Base-by-base conservation (phyloP, 2,888 invertebrate genomes). In the Micoletzkya japonica region DNA sequence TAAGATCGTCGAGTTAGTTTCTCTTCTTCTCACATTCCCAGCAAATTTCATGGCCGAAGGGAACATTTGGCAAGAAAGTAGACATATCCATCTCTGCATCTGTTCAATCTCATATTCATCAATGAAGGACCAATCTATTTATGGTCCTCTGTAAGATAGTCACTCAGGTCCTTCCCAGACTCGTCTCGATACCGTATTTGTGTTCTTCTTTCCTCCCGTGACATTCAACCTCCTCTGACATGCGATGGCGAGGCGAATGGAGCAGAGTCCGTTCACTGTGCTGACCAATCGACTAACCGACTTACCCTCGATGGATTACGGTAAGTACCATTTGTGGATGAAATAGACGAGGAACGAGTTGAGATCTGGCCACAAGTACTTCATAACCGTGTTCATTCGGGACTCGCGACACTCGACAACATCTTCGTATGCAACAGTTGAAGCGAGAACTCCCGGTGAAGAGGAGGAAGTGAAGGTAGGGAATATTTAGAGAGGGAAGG, bases 211-310 rank as follows among this genome's bases (percentile, higher is more conserved):
- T 61, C 61, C 10, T 7, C 28, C 32, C 28, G 24, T 6, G n/a
- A 17, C 14, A 24, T 49, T 7, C 17, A n/a, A 28, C 49, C 61
- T 14, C 49, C 61, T 14, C 61, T 61, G 26, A 24, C 30, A 4
- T 61, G 77, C 76, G 30, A 71, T 80, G 52, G 61, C 79, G 24
- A 74, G 75, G 14, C 59, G 72, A 20, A 61, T 70, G n/a, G 72
- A 73, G 20, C 76, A 6, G 81, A 82, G 58, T 71, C 76, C 10
- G 77, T 82, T 36, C 77, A 80, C 58, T 82, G 82, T 64, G 77
- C 77, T 7, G 73, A 77, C 28, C 76, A 77, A 52, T 73, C 61
- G 14, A 76, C 73, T 30, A 79, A 76, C 44, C 73, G 77, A 10
- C 59, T 81, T 34, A 52, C 72, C 0, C 70, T 81, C 60, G 70